Evolutionary conservation across 2,888 invertebrate genomes (phyloP).

Genomic region (Theodoxus fluviatilis): DNA sequence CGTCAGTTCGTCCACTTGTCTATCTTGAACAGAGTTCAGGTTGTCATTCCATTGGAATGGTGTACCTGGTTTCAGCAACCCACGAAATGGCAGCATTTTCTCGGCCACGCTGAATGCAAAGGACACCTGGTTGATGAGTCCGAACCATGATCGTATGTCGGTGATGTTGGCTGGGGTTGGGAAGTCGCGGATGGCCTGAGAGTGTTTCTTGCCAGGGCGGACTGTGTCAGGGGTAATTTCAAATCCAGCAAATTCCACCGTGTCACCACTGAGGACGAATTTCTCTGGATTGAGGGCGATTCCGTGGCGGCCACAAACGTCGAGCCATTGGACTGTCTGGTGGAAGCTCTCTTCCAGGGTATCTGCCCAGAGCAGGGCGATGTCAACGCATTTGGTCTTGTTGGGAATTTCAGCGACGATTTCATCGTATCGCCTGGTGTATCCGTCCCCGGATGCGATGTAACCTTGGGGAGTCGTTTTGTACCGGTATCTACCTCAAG

Average conservation of each 20-base stretch:
- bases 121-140: slow-evolving; percentile 40
- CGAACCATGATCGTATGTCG: slow-evolving; percentile 41
- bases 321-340: slow-evolving; percentile 37
- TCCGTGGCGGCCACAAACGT: slow-evolving; percentile 37
- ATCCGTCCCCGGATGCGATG: slow-evolving; percentile 44
- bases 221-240: slow-evolving; percentile 33
- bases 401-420: slow-evolving; percentile 40
- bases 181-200: slow-evolving; percentile 37
- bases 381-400: slow-evolving; percentile 43
- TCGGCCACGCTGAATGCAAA: slow-evolving; percentile 42
- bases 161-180: slow-evolving; percentile 37
- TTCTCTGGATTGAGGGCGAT: slow-evolving; percentile 42
- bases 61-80: slow-evolving; percentile 37
- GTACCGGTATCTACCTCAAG: slow-evolving; percentile 38
- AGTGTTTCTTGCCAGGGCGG: slow-evolving; percentile 33
- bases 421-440: slow-evolving; percentile 40
- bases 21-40: too few relatives aligned
- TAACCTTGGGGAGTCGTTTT: too few relatives aligned
- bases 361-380: slow-evolving; percentile 38
- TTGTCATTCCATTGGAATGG: slow-evolving; percentile 30
- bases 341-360: too few relatives aligned
- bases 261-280: slow-evolving; percentile 35
- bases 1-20: too few relatives aligned
- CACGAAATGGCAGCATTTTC: slow-evolving; percentile 36
- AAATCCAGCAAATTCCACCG: slow-evolving; percentile 41